These are phyloP conservation scores for Anhinga rufa DNA, from an alignment of 2,113 vertebrate species.

Conservation along the genomic window DNA sequence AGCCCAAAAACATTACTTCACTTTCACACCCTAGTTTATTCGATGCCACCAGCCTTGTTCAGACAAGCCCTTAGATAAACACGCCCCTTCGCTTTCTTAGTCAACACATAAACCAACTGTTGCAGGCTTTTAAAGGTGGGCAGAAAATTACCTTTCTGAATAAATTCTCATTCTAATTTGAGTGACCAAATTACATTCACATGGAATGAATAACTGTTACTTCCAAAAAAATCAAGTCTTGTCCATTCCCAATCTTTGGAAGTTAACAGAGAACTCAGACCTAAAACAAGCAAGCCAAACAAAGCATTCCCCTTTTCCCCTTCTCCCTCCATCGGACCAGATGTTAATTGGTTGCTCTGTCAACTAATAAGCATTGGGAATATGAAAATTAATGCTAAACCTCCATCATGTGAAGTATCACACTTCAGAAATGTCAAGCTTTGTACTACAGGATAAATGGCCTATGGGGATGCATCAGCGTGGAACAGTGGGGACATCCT, in stretches of 20 bases:
- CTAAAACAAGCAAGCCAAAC: neutral
- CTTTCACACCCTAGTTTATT: neutral
- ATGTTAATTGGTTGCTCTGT: neutral
- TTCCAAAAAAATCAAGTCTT: neutral
- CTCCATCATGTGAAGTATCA: neutral
- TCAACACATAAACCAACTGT: neutral
- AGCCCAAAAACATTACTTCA: neutral
- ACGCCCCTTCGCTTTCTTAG: neutral
- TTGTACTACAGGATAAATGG: neutral
- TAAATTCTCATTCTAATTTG: neutral
- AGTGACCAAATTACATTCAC: neutral
- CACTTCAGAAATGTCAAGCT: neutral
- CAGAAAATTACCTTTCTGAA: neutral
- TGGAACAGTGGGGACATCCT: conserved; percentile 57
- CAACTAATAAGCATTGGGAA: neutral
- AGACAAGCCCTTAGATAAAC: neutral
- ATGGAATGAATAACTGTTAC: neutral
- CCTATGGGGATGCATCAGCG: neutral
- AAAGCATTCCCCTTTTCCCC: neutral
- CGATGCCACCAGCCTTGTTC: neutral
- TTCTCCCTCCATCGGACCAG: neutral
- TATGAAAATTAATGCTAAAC: neutral
- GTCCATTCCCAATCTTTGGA: neutral
- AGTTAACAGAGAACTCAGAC: neutral
- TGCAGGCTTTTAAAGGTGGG: neutral